These are phyloP conservation scores for Helicolenus hilgendorfi DNA, from an alignment of 2,797 vertebrate genomes.

Conservation along the genomic window DNA sequence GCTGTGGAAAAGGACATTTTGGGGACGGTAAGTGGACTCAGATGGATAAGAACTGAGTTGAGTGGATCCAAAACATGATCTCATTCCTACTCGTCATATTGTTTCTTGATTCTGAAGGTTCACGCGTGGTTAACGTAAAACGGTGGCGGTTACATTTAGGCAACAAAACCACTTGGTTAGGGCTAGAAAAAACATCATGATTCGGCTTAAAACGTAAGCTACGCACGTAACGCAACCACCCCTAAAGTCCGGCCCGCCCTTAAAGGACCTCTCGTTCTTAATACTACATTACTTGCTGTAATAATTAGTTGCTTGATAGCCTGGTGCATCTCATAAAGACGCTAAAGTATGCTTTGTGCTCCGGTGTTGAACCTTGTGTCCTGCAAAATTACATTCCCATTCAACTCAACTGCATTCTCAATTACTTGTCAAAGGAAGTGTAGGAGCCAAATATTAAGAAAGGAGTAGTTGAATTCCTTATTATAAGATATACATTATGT, in stretches of 20 bases:
- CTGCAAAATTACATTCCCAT: too few relatives aligned
- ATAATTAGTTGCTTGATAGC: too few relatives aligned
- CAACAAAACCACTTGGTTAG: too few relatives aligned
- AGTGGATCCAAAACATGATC: background rate
- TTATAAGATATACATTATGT: too few relatives aligned
- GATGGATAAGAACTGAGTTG: background rate
- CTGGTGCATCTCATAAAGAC: background rate
- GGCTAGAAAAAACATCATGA: background rate
- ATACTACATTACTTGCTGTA: background rate
- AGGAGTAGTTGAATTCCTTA: too few relatives aligned
- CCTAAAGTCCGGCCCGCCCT: background rate
- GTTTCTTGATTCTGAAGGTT: too few relatives aligned
- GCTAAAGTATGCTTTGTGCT: background rate
- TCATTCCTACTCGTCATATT: too few relatives aligned
- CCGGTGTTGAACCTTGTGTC: too few relatives aligned
- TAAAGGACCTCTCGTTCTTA: background rate
- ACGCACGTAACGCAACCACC: background rate
- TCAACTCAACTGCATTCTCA: too few relatives aligned
- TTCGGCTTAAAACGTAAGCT: background rate
- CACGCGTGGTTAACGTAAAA: background rate
- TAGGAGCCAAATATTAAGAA: too few relatives aligned
- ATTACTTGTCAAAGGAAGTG: too few relatives aligned
- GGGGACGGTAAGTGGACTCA: background rate
- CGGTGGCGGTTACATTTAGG: background rate
- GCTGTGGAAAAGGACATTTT: background rate